Base-by-base conservation (phyloP, 35 echinoderm and acorn worm species). In the Strongylocentrotus purpuratus region DNA sequence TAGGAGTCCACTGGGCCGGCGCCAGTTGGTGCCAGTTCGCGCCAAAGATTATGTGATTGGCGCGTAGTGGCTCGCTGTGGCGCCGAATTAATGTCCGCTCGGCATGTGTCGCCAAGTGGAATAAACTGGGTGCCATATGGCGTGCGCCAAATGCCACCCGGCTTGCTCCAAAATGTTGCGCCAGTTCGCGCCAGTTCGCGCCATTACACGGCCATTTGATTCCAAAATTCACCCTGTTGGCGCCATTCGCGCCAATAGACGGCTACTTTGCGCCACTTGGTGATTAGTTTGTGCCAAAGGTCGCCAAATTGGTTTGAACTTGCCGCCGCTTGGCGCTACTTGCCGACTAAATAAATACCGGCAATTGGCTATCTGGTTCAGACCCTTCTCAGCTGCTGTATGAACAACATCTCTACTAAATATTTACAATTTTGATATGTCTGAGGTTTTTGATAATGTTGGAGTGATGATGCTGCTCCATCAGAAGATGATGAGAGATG, bases 231-330 rank as follows among this genome's bases (percentile, higher is more conserved):
- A 41, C 35, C 35, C 35, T 0, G 35, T 41, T 41, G 35, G 35
- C 35, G 35, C 35, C 35, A 86, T 86, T 86, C 32, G 85, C 85
- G 85, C 85, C 85, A 33, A 46, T 93, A 50, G 91, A 93, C 91
- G 91, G 91, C 91, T 93, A 50, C 91, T 93, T 93, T 93, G 91
- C 91, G 91, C 33, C 91, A 50, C 91, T 93, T 93, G 91, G 91
- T 93, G 91, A 93, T 93, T 93, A 93, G 91, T 93, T 93, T 93
- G 91, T 93, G 91, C 91, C 47, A 93, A 93, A 93, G 91, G 91
- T 93, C 91, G 91, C 91, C 33, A 93, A 93, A 93, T 93, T 93
- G 91, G 91, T 93, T 93, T 93, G 47, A 93, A 93, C 91, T 93
- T 93, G 91, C 91, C 91, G 46, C 91, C 91, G n/a, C 91, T 93